Evolutionary conservation across 1,140 invertebrate species (phyloP).

Genomic region (Drosophila bifasciata): DNA sequence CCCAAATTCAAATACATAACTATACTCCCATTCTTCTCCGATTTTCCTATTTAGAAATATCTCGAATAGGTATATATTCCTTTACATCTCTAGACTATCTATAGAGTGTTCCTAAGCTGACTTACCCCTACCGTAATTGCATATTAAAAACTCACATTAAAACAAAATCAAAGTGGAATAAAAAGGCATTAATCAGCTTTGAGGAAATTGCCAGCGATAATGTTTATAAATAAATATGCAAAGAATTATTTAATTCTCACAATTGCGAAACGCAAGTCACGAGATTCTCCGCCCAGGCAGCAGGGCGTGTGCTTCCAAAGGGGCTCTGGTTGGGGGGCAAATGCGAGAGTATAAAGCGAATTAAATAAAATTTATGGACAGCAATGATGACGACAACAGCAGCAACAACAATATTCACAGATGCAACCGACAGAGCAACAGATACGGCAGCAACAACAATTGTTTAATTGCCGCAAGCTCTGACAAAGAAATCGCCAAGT

Average conservation of each 20-base stretch:
- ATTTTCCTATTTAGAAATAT: too few relatives aligned
- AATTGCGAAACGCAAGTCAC: conserved; percentile 74
- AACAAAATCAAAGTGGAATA: conserved; percentile 20
- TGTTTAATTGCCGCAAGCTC: conserved; percentile 71
- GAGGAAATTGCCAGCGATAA: conserved; percentile 65
- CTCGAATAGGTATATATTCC: too few relatives aligned
- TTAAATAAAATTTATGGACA: conserved; percentile 73
- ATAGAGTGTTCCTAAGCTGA: conserved; percentile 9
- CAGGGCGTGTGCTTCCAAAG: conserved; percentile 62
- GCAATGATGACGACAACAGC: conserved; percentile 43
- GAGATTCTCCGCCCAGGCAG: conserved; percentile 62
- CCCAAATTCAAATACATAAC: too few relatives aligned
- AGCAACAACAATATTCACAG: conserved; percentile 12
- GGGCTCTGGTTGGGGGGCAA: conserved; percentile 1
- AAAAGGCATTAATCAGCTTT: conserved; percentile 64
- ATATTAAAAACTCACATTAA: conserved; percentile 44
- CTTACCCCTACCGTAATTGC: not conserved
- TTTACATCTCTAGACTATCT: too few relatives aligned
- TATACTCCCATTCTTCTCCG: too few relatives aligned
- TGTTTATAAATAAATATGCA: conserved; percentile 77
- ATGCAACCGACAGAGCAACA: conserved; percentile 24
- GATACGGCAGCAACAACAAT: conserved; percentile 53
- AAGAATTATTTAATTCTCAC: conserved; percentile 81
- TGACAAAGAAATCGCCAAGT: conserved; percentile 76
- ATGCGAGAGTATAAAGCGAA: conserved; percentile 39